These are phyloP conservation scores for rat (Rattus norvegicus) DNA, from an alignment of 2,113 vertebrate genomes.

Conservation along the genomic window GRCr8 NC_086039.1:90860501-90861000, in stretches of 20 bases:
- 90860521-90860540: too few relatives aligned
- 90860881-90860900: background rate
- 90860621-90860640: too few relatives aligned
- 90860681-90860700: background rate
- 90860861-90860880: background rate
- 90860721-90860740: background rate
- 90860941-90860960: background rate
- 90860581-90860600: too few relatives aligned
- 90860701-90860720: constrained; percentile 19
- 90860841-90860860: background rate
- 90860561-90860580: too few relatives aligned
- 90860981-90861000: background rate
- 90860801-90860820: background rate
- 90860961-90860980: background rate
- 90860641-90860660: too few relatives aligned
- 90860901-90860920: background rate
- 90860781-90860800: background rate
- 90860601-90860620: too few relatives aligned
- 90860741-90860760: background rate
- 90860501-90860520: too few relatives aligned
- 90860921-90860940: background rate
- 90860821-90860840: too few relatives aligned
- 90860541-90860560: too few relatives aligned
- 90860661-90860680: too few relatives aligned
- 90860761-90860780: background rate